Evolutionary conservation across 1,140 invertebrate species (phyloP).

Genomic region (Hylaeus anthracinus): DNA sequence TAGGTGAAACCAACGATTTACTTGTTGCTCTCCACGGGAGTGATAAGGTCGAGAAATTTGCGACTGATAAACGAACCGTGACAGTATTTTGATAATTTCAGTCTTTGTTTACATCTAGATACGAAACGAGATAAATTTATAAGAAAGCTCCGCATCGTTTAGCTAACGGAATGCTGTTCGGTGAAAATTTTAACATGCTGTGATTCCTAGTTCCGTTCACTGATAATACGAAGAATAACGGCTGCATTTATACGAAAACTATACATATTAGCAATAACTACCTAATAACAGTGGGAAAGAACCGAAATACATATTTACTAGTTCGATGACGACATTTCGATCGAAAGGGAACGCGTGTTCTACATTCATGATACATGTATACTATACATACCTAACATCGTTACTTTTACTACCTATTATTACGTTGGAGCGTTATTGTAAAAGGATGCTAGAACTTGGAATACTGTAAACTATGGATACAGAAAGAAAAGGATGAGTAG

Average conservation of each 20-base stretch:
- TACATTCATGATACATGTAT: too few species aligned
- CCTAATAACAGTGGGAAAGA: background rate
- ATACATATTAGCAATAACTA: background rate
- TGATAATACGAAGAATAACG: too few species aligned
- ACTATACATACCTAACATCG: too few species aligned
- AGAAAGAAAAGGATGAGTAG: background rate
- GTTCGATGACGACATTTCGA: background rate
- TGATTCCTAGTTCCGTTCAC: too few species aligned
- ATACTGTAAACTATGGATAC: background rate
- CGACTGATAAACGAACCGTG: background rate
- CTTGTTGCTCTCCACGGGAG: conserved; percentile 20
- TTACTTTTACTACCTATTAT: too few species aligned
- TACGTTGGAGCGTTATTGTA: too few species aligned
- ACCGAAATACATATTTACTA: background rate
- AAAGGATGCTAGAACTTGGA: background rate
- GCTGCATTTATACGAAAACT: too few species aligned
- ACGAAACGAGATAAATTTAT: background rate
- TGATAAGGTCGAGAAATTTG: background rate
- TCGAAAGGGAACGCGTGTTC: too few species aligned
- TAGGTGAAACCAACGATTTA: background rate
- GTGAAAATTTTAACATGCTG: too few species aligned
- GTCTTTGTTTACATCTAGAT: background rate
- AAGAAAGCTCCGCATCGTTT: background rate
- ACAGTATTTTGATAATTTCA: background rate
- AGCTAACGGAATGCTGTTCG: too few species aligned